Evolutionary conservation across 92 coral and sea anemone species (phyloP), one percentile per base, ranked within the genome.

Genomic region (Ricordea florida): DNA sequence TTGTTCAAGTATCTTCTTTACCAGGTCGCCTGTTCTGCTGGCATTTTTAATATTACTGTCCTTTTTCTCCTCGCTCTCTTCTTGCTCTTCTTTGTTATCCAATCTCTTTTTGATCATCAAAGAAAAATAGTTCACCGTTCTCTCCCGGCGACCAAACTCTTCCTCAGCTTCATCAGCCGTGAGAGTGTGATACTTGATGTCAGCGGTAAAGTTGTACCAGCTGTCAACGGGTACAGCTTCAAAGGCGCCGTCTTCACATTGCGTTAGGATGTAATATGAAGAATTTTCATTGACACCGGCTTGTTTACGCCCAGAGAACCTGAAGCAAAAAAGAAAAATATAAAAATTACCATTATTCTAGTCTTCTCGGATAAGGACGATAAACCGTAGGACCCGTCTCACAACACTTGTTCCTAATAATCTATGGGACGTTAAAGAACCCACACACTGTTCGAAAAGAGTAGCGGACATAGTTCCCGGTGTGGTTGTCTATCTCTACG

Each of bases 151-250:
- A 15, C 69, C 60, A 47, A 92, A 96, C 47, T 96, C 97, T 74
- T 96, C 99, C 48, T 96, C 99, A 9, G 96, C 99, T 33, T 96
- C 99, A 23, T 96, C 99, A 7, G 90, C 86, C 17, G 97, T 96
- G 53, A 96, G 75, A 1, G 99, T 96, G 5, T 86, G 79, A 66
- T 96, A 92, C 25, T 79, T 92, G 22, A 96, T 96, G 62, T 85
- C 89, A n/a, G 92, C 97, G 3, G 93, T 92, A 65, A 96, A 96
- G 41, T 88, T 92, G 71, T 82, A 96, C 93, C 93, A 89, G 26
- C 92, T 77, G 42, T 85, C 80, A 30, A 96, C 97, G 0, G 99
- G 99, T 3, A 77, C 88, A 20, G 99, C 99, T 62, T 96, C 97
- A 72, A 96, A 96, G 34, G 99, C 93, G 0, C 98, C 98, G 47